Conservation (phyloP, 2,113 vertebrate species). For the Mesitornis unicolor region DNA sequence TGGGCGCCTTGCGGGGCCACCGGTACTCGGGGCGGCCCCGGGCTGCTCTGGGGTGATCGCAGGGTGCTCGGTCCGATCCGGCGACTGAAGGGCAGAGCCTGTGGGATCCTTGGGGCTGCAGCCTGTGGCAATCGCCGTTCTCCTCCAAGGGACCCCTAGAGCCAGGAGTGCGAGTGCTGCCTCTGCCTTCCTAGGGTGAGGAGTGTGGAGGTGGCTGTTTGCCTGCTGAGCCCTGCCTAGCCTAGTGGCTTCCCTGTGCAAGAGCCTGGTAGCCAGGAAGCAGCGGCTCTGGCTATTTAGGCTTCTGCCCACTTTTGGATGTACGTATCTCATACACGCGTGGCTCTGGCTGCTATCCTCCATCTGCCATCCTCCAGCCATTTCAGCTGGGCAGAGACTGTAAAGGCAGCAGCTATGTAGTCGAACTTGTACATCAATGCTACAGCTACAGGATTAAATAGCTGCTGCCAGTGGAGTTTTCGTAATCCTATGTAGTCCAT, state of each 20-base stretch:
- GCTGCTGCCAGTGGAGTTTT: not conserved
- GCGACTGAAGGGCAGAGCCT: no score
- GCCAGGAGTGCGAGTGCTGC: not conserved
- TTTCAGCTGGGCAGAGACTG: not conserved
- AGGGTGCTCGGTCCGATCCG: not conserved
- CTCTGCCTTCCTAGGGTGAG: not conserved
- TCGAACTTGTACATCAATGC: not conserved
- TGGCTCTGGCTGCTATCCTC: rapidly evolving
- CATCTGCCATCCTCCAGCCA: rapidly evolving
- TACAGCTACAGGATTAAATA: not conserved
- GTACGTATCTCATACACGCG: no score
- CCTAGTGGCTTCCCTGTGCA: not conserved
- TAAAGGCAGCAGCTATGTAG: not conserved
- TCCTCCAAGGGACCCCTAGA: rapidly evolving
- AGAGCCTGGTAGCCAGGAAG: no score
- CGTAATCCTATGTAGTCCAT: not conserved
- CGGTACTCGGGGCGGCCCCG: no score
- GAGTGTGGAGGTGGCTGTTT: rapidly evolving
- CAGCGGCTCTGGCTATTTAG: not conserved
- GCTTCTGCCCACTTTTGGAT: rapidly evolving
- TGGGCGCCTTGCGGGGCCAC: no score
- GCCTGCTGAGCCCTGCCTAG: rapidly evolving
- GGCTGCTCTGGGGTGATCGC: no score
- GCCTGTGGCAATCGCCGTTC: no score
- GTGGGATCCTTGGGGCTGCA: no score